Conservation (phyloP, 2,797 vertebrate genomes). For the Gymnodraco acuticeps region DNA sequence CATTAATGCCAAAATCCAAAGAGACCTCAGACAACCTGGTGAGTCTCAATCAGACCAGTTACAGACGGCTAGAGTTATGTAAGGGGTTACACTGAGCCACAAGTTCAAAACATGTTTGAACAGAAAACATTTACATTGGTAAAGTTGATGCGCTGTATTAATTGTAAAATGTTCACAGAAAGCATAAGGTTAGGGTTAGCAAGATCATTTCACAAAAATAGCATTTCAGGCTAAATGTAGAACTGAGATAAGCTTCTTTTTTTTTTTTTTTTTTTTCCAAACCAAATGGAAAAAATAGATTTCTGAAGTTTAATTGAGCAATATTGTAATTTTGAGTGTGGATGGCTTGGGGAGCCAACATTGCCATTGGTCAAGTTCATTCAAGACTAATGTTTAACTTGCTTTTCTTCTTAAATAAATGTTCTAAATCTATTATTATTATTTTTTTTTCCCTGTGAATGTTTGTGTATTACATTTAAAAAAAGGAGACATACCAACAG, state of each 20-base stretch:
- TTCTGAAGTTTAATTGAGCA: background rate
- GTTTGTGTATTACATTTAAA: background rate
- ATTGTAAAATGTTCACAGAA: background rate
- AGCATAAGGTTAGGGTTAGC: background rate
- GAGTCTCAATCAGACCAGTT: conserved; percentile 6
- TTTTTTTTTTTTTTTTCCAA: background rate
- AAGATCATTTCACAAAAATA: background rate
- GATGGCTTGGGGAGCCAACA: too few relatives aligned
- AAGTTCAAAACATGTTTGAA: background rate
- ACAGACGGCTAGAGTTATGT: background rate
- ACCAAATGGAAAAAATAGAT: background rate
- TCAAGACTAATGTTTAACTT: background rate
- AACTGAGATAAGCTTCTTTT: background rate
- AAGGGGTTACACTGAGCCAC: background rate
- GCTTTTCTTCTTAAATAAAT: background rate
- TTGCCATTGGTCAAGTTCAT: background rate
- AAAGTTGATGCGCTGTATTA: background rate
- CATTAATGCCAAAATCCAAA: conserved; percentile 29
- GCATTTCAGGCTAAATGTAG: background rate
- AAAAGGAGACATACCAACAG: background rate
- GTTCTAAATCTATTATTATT: background rate
- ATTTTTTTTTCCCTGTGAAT: background rate
- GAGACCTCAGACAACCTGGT: conserved; percentile 24
- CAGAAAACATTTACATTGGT: background rate
- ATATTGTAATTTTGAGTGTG: background rate